A percentile compares a stretch with the other conserved stretches of the same genome.
Conservation (phyloP, 2,888 invertebrate genomes). For the Allophyes oxyacanthae region DNA sequence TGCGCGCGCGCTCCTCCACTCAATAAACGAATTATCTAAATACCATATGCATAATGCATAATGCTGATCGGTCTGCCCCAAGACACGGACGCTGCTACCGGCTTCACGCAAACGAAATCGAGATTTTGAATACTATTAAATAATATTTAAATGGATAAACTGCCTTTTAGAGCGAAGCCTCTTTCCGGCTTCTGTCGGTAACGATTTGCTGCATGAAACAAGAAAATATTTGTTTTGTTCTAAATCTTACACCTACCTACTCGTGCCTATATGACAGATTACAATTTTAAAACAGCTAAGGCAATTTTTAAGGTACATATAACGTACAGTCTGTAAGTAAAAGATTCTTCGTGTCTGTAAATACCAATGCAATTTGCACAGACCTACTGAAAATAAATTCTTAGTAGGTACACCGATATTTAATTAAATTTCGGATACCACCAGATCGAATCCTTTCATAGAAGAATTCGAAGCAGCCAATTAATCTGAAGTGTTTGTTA, state of each 20-base stretch:
- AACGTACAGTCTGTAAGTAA: no score
- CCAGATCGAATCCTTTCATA: not conserved
- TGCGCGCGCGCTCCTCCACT: constrained; percentile 56
- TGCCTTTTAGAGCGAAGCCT: constrained; percentile 10
- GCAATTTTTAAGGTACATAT: no score
- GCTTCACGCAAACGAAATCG: constrained; percentile 72
- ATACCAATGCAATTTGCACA: no score
- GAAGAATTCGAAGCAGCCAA: not conserved
- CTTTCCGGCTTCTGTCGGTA: constrained; percentile 38
- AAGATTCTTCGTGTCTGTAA: no score
- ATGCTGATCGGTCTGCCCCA: constrained; percentile 57
- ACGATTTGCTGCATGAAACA: constrained; percentile 30
- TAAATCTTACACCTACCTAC: no score
- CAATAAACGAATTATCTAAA: constrained; percentile 44
- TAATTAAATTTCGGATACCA: not conserved
- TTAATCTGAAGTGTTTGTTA: not conserved
- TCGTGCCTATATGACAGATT: no score
- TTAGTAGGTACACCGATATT: not conserved
- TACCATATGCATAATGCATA: constrained; percentile 36
- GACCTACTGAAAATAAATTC: no score
- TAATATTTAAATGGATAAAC: constrained; percentile 32
- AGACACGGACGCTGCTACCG: constrained; percentile 79
- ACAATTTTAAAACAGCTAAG: no score
- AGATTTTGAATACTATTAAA: constrained; percentile 63
- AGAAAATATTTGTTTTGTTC: not conserved